Evolutionary conservation across 2,113 vertebrate species (phyloP).

Genomic region (Copsychus sechellarum): DNA sequence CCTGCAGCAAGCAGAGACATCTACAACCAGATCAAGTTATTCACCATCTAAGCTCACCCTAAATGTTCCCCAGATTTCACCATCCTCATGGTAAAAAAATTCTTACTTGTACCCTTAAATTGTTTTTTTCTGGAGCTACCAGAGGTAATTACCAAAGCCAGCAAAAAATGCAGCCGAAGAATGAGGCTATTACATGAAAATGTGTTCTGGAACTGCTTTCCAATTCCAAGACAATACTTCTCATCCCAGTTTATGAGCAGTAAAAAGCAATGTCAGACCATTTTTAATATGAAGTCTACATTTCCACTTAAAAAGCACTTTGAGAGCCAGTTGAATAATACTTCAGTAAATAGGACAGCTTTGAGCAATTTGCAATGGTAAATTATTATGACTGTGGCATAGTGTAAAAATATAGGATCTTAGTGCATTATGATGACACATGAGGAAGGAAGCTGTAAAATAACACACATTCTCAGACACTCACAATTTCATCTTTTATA

Average conservation of each 20-base stretch:
- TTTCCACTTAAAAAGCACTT: background rate
- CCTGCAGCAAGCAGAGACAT: background rate
- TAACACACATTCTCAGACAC: background rate
- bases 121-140: background rate
- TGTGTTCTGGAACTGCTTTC: background rate
- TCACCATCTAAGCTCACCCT: background rate
- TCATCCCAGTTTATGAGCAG: background rate
- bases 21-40: background rate
- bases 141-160: background rate
- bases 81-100: background rate
- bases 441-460: background rate
- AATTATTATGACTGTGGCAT: background rate
- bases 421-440: background rate
- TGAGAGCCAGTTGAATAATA: background rate
- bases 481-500: background rate
- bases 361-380: background rate
- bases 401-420: background rate
- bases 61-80: background rate
- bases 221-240: background rate
- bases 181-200: background rate
- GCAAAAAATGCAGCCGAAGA: background rate
- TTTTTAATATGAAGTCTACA: background rate
- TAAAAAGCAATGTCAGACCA: background rate
- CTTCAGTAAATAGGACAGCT: background rate
- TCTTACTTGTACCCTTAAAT: background rate